Base-by-base conservation (phyloP, 2,113 vertebrate species). In the Chaenogobius annularis region DNA sequence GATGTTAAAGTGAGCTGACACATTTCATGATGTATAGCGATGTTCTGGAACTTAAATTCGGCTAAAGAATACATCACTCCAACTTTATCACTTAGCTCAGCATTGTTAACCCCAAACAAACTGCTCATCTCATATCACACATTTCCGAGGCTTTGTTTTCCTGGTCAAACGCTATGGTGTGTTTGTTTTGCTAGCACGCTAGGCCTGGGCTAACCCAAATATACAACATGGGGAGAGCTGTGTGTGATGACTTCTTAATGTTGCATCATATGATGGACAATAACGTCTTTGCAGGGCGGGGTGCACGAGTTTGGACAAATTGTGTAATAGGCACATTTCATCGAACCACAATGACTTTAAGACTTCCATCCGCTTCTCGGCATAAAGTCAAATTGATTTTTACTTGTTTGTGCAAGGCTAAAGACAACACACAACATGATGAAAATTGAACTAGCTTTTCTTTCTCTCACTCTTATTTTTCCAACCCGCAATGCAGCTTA, bases 121-220 rank as follows among this genome's bases (percentile, higher is more conserved):
- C 80, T 69, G 4, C 69, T 77, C 52, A 44, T 20, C 31, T 73
- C 81, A 82, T 87, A 81, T 84, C 59, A 56, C 75, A 82, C 81
- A 85, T 82, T 78, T 71, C 76, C 68, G 3, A 76, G 73, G 72
- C 66, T n/a, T 50, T 75, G 56, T 79, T 76, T 73, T 56, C 72
- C 68, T 70, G 37, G 72, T 69, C 2, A 1, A 85, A 82, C 77
- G 22, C 84, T 74, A 71, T 61, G 80, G 59, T 37, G 1, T 83
- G 79, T 84, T 87, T 90, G 86, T 88, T 91, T 89, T 80, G 71
- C 77, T 86, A 84, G 77, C 75, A 69, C 31, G 43, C 65, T 76
- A 37, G 55, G 81, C 79, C 26, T 72, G 74, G 48, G 59, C 77
- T 68, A 69, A 83, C 69, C 83, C 70, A 84, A 84, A 87, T 72